phyloP scores from a whole-genome alignment of 2,797 vertebrate genomes.

The Hephaestus fuliginosus region DNA sequence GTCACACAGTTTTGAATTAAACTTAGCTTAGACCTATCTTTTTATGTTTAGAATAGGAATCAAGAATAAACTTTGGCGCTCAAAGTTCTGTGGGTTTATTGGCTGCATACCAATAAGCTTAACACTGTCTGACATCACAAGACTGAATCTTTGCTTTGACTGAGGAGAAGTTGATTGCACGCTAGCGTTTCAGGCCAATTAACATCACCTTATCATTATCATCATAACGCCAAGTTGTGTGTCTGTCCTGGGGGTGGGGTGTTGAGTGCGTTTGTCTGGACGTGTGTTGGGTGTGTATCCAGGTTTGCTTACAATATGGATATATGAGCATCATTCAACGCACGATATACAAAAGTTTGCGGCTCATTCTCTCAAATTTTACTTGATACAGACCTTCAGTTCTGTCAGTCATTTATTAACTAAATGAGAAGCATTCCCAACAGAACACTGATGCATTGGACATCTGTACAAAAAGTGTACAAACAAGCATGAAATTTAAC shows the following conservation, averaged over 20 bases:
- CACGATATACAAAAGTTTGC: neutral
- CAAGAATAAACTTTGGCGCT: too few relatives aligned
- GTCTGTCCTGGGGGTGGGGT: neutral
- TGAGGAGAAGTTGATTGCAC: slow-evolving; percentile 15
- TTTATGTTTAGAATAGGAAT: neutral
- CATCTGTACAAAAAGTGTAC: too few relatives aligned
- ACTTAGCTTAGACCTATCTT: neutral
- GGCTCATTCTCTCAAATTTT: neutral
- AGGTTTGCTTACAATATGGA: neutral
- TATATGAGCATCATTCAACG: neutral
- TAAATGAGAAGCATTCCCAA: too few relatives aligned
- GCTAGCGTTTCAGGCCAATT: slow-evolving; percentile 42
- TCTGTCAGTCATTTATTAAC: too few relatives aligned
- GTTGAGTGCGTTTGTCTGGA: slow-evolving; percentile 28
- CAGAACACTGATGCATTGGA: too few relatives aligned
- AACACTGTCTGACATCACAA: slow-evolving; percentile 2
- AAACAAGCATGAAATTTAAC: too few relatives aligned
- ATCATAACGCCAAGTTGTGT: slow-evolving; percentile 10
- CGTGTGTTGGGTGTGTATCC: neutral
- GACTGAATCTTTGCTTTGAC: slow-evolving; percentile 8
- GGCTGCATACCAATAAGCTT: neutral
- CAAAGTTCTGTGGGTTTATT: neutral
- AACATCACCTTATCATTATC: slow-evolving; percentile 53
- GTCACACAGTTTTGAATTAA: neutral
- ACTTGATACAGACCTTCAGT: too few relatives aligned